phyloP scores from a whole-genome alignment of 2,797 vertebrate species.

The Myiotriccus ornatus region DNA sequence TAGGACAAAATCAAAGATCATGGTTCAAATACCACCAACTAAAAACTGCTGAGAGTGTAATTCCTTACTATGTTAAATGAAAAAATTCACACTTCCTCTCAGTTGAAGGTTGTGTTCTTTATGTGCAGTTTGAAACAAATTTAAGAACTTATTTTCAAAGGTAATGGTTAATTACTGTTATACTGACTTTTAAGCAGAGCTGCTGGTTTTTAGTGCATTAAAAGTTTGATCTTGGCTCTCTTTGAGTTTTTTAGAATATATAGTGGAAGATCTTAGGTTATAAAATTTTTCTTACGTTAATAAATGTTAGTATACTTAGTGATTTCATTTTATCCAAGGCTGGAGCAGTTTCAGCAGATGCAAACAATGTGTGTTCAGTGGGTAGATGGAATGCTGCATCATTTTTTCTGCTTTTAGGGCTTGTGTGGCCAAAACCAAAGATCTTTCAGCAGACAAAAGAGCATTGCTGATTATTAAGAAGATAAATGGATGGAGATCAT shows the following conservation, averaged over 20 bases:
- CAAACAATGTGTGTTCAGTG: neutral
- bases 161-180: neutral
- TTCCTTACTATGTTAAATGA: neutral
- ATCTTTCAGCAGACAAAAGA: slow-evolving; percentile 32
- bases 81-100: neutral
- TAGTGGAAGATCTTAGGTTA: neutral
- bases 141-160: neutral
- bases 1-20: neutral
- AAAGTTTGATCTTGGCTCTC: neutral
- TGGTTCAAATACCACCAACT: neutral
- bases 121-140: neutral
- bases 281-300: neutral
- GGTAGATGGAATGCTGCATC: slow-evolving; percentile 16
- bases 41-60: neutral
- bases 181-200: neutral
- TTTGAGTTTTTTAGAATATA: neutral
- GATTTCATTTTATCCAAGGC: neutral
- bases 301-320: neutral
- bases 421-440: slow-evolving; percentile 20
- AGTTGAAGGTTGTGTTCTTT: neutral
- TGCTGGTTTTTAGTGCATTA: neutral
- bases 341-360: neutral
- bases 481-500: slow-evolving; percentile 29
- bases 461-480: slow-evolving; percentile 50
- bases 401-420: slow-evolving; percentile 5